Evolutionary conservation across 1,140 invertebrate genomes (phyloP), one percentile per base, ranked within the genome.

Genomic region (Brachionus rubens): DNA sequence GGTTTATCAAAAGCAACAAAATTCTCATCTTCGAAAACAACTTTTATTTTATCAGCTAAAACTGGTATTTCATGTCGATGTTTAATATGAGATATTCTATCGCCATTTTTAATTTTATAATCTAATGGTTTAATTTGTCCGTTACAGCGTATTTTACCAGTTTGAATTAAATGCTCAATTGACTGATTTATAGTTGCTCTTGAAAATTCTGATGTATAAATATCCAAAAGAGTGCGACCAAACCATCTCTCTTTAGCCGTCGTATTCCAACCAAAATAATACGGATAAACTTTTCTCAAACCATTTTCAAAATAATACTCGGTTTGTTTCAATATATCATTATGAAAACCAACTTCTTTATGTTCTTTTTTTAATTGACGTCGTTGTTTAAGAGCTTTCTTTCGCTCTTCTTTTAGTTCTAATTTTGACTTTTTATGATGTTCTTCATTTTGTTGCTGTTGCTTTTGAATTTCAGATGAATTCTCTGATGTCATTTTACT

Each of bases 1-100:
- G 97, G 96, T 90, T 99, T 99, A 89, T 99, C 95, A 84, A 99
- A 91, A 84, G 99, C 96, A 85, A 99, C 90, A 87, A 98, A 89
- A 88, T 98, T 93, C 86, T 96, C 92, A 88, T 93, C 93, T 88
- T 96, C 93, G 88, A 93, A 91, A 83, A 99, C 90, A 86, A 99
- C 91, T 85, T 91, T 91, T 87, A 77, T 98, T 92, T 82, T 91
- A 90, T 87, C 92, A 90, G 85, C 91, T 85, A 92, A 91, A 85
- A 96, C 93, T 82, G 94, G 93, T 86, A 95, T 92, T 90, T 98
- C 94, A 89, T 97, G 94, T 90, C 94, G 96, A 89, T 81, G 91
- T 91, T 84, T 80, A 70, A 75, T 54, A 47, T 65, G 76, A 10
- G 76, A 54, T 24, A 77, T 19, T 48, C 40, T 16, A 85, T 98